Conservation (phyloP, 2,113 vertebrate genomes). For the Machaerirhynchus nigripectus region DNA sequence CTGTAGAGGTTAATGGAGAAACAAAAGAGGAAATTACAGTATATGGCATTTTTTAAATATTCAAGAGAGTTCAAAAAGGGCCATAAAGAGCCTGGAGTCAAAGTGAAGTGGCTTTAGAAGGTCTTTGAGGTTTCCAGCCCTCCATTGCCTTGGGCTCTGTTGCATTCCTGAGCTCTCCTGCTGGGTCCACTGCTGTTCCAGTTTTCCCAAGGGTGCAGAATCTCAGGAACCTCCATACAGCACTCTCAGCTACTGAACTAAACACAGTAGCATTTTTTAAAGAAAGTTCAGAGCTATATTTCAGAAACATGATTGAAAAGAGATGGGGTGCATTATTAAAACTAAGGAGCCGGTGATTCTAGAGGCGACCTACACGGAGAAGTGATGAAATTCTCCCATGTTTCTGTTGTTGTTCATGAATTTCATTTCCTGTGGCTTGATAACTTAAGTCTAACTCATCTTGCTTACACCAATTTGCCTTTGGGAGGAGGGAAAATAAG, state of each 20-base stretch:
- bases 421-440: neutral
- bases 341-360: neutral
- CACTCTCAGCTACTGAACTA: neutral
- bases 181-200: neutral
- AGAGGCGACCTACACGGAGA: accelerated
- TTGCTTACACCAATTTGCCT: neutral
- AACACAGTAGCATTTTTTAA: neutral
- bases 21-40: neutral
- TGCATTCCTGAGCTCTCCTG: neutral
- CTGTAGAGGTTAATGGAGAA: neutral
- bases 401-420: neutral
- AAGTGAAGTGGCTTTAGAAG: neutral
- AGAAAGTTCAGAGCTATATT: neutral
- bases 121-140: neutral
- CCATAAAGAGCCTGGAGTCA: neutral
- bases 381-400: neutral
- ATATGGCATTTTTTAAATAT: neutral
- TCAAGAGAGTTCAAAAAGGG: neutral
- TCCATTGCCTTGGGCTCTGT: neutral
- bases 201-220: neutral
- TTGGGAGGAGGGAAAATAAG: neutral
- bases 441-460: neutral
- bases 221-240: neutral
- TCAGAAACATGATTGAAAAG: neutral
- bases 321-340: neutral